Conservation (phyloP, 1,140 invertebrate species). For the Odontomachus brunneus region DNA sequence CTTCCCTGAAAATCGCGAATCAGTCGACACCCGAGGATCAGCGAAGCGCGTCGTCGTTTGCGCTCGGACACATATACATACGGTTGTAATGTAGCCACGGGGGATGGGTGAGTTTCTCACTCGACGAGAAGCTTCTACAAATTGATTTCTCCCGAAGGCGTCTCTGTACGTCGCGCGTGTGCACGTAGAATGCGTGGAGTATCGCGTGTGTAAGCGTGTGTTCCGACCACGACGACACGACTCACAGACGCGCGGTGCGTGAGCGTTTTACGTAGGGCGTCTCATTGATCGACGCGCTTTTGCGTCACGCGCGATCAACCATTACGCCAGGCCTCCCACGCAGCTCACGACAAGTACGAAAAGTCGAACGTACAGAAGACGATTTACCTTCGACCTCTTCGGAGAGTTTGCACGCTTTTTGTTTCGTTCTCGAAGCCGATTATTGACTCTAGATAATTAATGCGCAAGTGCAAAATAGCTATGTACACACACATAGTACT, state of each 20-base stretch:
- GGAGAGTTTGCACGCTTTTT: too few relatives aligned
- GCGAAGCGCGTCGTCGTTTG: neutral
- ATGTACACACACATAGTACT: neutral
- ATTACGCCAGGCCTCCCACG: neutral
- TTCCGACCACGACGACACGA: neutral
- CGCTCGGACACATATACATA: neutral
- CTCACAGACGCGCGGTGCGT: constrained; percentile 4
- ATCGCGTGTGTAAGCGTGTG: neutral
- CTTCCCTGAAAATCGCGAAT: neutral
- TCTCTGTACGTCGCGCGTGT: neutral
- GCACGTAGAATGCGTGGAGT: too few relatives aligned
- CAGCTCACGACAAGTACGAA: too few relatives aligned
- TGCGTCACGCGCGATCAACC: constrained; percentile 2
- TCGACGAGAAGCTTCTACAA: too few relatives aligned
- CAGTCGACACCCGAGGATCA: neutral
- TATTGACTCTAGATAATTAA: constrained; percentile 17
- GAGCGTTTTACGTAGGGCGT: constrained; percentile 44
- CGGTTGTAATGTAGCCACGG: too few relatives aligned
- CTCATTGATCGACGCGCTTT: constrained; percentile 53
- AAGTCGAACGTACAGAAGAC: neutral
- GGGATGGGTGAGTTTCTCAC: too few relatives aligned
- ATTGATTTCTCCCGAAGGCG: neutral
- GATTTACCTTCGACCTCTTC: neutral
- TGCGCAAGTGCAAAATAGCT: neutral
- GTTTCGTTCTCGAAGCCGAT: neutral